A percentile compares a stretch with the other conserved stretches of the same genome.
Conservation (phyloP, 1,140 invertebrate species). For the Drosophila sulfurigaster region DNA sequence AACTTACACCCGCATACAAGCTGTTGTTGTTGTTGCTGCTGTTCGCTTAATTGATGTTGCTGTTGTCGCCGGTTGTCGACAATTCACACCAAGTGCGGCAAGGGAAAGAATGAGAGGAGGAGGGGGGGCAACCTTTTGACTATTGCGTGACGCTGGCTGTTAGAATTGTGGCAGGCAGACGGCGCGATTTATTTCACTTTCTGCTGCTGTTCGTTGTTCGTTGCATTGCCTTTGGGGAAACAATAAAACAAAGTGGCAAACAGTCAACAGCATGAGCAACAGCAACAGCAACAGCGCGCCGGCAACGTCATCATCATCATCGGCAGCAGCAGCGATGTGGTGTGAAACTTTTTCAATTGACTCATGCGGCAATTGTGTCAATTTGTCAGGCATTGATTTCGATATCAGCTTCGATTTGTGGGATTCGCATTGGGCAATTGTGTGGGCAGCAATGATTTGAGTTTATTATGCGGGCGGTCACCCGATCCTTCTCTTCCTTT, state of each 20-base stretch:
- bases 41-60: slow-evolving; percentile 68
- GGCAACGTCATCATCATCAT: slow-evolving; percentile 39
- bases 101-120: neutral
- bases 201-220: slow-evolving; percentile 41
- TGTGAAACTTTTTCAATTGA: slow-evolving; percentile 71
- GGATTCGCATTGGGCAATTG: slow-evolving; percentile 48
- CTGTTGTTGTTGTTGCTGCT: slow-evolving; percentile 39
- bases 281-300: neutral
- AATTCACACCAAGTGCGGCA: slow-evolving; percentile 9
- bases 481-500: neutral
- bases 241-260: slow-evolving; percentile 81
- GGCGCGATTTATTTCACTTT: slow-evolving; percentile 78
- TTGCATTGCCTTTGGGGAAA: slow-evolving; percentile 65
- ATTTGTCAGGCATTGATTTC: slow-evolving; percentile 76
- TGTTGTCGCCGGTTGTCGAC: slow-evolving; percentile 42
- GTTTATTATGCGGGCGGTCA: slow-evolving; percentile 72
- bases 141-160: slow-evolving; percentile 52
- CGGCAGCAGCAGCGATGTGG: slow-evolving; percentile 42
- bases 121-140: slow-evolving; percentile 38
- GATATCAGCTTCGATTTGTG: slow-evolving; percentile 72
- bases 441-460: slow-evolving; percentile 68
- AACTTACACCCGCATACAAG: slow-evolving; percentile 74
- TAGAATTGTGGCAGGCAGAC: slow-evolving; percentile 64
- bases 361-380: slow-evolving; percentile 81
- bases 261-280: slow-evolving; percentile 47